Evolutionary conservation across 2,113 vertebrate species (phyloP).

Genomic region (Salminus brasiliensis): DNA sequence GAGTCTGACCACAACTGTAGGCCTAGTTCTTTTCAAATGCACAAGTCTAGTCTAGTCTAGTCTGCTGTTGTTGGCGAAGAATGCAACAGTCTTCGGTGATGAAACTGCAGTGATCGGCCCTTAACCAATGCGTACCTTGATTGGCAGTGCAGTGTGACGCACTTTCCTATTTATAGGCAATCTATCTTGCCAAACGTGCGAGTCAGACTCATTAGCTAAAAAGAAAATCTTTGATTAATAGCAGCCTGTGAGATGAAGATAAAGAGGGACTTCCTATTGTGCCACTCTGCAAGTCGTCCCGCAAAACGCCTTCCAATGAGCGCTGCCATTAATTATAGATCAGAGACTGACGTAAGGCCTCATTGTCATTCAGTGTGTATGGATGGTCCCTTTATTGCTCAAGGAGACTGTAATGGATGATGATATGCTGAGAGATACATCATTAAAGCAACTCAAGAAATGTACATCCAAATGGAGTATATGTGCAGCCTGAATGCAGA

Average conservation of each 20-base stretch:
- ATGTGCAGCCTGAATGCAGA: not conserved
- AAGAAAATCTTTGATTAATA: slow-evolving; percentile 60
- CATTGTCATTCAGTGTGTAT: not conserved
- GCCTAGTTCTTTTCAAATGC: too few relatives aligned
- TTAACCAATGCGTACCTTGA: not conserved
- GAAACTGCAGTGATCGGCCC: slow-evolving; percentile 3
- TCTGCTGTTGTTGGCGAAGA: not conserved
- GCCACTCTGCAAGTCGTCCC: slow-evolving; percentile 18
- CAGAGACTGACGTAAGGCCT: slow-evolving; percentile 4
- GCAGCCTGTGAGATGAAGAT: slow-evolving; percentile 14
- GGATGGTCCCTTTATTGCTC: not conserved
- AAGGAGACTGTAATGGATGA: not conserved
- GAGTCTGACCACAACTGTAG: too few relatives aligned
- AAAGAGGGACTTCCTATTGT: slow-evolving; percentile 44
- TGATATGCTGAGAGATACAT: not conserved
- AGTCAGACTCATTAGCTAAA: slow-evolving; percentile 55
- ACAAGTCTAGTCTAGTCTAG: too few relatives aligned
- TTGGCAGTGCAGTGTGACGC: slow-evolving; percentile 22
- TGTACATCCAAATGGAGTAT: not conserved
- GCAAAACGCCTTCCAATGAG: slow-evolving; percentile 31
- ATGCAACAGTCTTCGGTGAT: not conserved
- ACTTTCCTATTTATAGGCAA: slow-evolving; percentile 38
- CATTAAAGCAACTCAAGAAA: not conserved
- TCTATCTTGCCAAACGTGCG: slow-evolving; percentile 50
- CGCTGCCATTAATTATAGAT: slow-evolving; percentile 33